Evolutionary conservation across 2,888 invertebrate genomes (phyloP).

Genomic region (Drosophila diplacantha): DNA sequence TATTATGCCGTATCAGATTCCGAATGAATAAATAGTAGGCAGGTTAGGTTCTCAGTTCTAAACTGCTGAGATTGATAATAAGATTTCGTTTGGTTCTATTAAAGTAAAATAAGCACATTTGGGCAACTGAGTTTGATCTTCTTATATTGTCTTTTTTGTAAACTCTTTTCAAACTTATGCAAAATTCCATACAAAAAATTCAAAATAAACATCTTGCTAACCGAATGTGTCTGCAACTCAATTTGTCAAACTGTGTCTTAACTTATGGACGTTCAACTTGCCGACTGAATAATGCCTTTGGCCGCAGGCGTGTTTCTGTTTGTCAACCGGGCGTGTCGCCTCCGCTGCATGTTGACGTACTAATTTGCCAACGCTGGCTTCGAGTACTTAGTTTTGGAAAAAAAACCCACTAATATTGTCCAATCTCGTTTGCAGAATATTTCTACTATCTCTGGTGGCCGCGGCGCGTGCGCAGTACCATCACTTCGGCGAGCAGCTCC

Average conservation of each 20-base stretch:
- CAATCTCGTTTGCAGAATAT: constrained; percentile 70
- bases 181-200: not conserved
- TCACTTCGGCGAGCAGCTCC: constrained; percentile 71
- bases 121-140: not conserved
- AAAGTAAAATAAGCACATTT: not conserved
- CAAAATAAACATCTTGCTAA: not conserved
- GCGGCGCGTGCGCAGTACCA: constrained; percentile 71
- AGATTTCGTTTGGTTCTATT: not conserved
- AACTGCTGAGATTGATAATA: not conserved
- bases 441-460: constrained; percentile 49
- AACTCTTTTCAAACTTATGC: not conserved
- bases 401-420: constrained; percentile 1
- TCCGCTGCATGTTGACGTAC: constrained; percentile 16
- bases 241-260: constrained; percentile 5
- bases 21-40: not conserved
- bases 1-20: not conserved
- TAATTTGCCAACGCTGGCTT: constrained; percentile 27
- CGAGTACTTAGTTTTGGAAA: not conserved
- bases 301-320: constrained; percentile 38
- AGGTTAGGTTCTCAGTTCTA: not conserved
- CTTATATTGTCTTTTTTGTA: not conserved
- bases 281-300: constrained; percentile 43
- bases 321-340: constrained; percentile 30
- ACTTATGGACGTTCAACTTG: constrained; percentile 5
- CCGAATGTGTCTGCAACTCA: constrained; percentile 7